Conservation (phyloP, 1,140 invertebrate genomes). For the Varroa destructor region DNA sequence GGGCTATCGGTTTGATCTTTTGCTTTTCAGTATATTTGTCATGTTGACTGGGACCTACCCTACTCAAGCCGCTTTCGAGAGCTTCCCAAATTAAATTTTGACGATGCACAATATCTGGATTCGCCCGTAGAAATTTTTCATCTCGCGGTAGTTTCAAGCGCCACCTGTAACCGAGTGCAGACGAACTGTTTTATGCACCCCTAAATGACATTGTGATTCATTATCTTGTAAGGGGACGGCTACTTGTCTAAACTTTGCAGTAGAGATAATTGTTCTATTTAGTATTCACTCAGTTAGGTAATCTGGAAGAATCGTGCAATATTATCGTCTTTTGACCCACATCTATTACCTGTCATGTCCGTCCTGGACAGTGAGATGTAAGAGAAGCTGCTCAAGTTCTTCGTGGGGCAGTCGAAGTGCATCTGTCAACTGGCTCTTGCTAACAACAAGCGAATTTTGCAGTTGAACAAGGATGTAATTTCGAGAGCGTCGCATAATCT, state of each 20-base stretch:
- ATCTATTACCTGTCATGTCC: conserved; percentile 9
- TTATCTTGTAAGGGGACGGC: no score
- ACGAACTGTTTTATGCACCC: no score
- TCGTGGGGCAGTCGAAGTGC: not conserved
- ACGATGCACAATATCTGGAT: conserved; percentile 9
- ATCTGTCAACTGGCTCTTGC: not conserved
- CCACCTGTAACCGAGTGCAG: no score
- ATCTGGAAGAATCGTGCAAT: no score
- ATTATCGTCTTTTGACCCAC: no score
- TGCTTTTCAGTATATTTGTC: not conserved
- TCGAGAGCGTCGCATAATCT: conserved; percentile 16
- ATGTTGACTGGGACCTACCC: not conserved
- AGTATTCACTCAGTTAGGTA: no score
- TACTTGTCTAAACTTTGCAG: no score
- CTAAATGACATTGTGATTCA: no score
- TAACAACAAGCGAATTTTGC: conserved; percentile 3
- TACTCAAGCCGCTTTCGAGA: not conserved
- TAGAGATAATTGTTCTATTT: no score
- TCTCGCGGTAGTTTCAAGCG: conserved; percentile 8
- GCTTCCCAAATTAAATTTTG: conserved; percentile 22
- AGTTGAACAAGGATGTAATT: not conserved
- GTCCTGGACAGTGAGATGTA: not conserved
- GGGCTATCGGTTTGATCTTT: not conserved
- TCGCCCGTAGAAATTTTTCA: not conserved
- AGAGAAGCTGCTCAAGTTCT: not conserved